Evolutionary conservation across 1,140 invertebrate species (phyloP).

Genomic region (Saccostrea glomerata): DNA sequence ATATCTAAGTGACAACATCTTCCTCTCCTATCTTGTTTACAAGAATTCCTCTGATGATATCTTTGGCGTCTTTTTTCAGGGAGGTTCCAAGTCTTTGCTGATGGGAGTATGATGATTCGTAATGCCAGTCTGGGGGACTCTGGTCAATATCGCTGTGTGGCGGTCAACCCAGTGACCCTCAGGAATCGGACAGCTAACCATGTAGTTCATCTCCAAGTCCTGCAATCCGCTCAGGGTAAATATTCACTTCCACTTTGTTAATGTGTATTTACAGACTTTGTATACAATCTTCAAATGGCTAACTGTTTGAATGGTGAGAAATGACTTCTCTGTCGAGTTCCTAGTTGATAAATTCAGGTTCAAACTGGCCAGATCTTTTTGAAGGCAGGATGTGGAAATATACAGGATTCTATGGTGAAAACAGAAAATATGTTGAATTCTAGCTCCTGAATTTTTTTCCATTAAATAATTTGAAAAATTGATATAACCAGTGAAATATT

Average conservation of each 20-base stretch:
- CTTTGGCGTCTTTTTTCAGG: conserved; percentile 29
- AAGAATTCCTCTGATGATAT: not conserved
- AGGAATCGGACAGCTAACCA: conserved; percentile 50
- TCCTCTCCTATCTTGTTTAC: not conserved
- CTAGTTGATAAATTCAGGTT: not conserved
- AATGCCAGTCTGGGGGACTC: conserved; percentile 47
- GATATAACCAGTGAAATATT: too few species aligned
- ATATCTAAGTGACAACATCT: too few species aligned
- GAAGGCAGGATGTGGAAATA: not conserved
- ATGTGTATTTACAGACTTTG: not conserved
- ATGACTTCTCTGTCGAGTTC: not conserved
- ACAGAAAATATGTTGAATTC: too few species aligned
- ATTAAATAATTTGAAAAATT: too few species aligned
- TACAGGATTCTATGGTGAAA: not conserved
- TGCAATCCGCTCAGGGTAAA: conserved; percentile 41
- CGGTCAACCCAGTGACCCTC: conserved; percentile 53
- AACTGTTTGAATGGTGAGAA: not conserved
- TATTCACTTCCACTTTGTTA: not conserved
- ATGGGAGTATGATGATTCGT: conserved; percentile 47
- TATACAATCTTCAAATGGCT: not conserved
- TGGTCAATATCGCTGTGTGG: conserved; percentile 51
- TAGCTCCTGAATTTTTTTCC: too few species aligned
- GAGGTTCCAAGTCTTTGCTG: conserved; percentile 45
- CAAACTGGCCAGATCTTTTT: not conserved
- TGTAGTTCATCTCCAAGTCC: conserved; percentile 45